A percentile compares a stretch with the other conserved stretches of the same genome.
Evolutionary conservation across 2,888 invertebrate species (phyloP).

Genomic region (Lithophane leautieri): DNA sequence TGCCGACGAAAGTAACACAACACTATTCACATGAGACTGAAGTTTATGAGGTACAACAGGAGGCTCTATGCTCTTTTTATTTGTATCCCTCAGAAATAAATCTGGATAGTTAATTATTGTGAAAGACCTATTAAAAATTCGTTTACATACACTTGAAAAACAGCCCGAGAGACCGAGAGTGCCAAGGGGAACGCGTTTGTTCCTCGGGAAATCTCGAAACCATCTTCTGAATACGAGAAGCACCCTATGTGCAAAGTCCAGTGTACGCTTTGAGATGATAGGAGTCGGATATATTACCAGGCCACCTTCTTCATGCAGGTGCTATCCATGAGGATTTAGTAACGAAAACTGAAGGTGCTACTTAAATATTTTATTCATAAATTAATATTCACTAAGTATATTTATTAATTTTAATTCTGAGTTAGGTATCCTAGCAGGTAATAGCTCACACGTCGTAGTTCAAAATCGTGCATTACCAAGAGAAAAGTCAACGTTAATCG

Average conservation of each 20-base stretch:
- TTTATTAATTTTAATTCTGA: background rate
- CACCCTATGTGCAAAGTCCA: background rate
- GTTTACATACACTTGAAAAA: background rate
- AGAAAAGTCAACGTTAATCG: background rate
- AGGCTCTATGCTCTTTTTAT: background rate
- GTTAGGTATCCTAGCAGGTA: background rate
- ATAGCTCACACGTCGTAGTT: too few species aligned
- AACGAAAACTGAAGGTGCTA: background rate
- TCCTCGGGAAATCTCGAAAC: background rate
- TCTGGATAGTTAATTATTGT: background rate
- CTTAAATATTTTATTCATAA: background rate
- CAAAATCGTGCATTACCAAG: background rate
- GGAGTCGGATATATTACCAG: background rate
- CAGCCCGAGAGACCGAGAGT: too few species aligned
- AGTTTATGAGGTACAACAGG: background rate
- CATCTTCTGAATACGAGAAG: background rate
- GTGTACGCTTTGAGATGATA: background rate
- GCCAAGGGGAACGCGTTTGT: background rate
- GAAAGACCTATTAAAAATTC: background rate
- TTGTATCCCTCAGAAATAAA: background rate
- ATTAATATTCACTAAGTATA: background rate
- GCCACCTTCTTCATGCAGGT: background rate
- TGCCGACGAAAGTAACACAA: slow-evolving; percentile 58
- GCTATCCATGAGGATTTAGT: background rate
- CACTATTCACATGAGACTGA: slow-evolving; percentile 8